Evolutionary conservation across 1,140 invertebrate genomes (phyloP).

Genomic region (Holcopasites calliopsidis): DNA sequence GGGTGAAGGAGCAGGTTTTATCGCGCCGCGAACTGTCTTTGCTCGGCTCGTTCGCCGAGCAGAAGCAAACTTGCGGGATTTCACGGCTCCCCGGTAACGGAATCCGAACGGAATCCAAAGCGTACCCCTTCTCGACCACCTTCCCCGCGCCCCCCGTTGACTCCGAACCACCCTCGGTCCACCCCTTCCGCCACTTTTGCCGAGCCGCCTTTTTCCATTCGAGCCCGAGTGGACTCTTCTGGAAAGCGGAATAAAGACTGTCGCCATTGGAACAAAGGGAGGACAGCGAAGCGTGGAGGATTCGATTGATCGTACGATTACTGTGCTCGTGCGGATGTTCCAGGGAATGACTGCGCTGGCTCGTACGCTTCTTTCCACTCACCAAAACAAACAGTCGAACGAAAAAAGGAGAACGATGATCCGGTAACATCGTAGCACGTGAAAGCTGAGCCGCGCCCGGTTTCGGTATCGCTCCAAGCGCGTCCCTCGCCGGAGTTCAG

Average conservation of each 20-base stretch:
- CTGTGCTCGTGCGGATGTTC: slow-evolving; percentile 36
- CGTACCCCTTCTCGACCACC: neutral
- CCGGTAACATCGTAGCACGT: neutral
- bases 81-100: slow-evolving; percentile 32
- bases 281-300: slow-evolving; percentile 30
- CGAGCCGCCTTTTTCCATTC: slow-evolving; percentile 36
- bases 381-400: slow-evolving; percentile 13
- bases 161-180: neutral
- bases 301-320: slow-evolving; percentile 51
- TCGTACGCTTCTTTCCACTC: slow-evolving; percentile 41
- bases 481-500: too few relatives aligned
- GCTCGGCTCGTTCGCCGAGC: slow-evolving; percentile 30
- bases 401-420: slow-evolving; percentile 34
- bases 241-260: slow-evolving; percentile 36
- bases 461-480: neutral
- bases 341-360: slow-evolving; percentile 24
- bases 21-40: slow-evolving; percentile 48
- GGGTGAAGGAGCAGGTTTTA: slow-evolving; percentile 57
- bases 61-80: slow-evolving; percentile 48
- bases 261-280: neutral
- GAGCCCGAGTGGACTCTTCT: slow-evolving; percentile 32
- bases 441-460: neutral
- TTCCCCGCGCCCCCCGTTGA: too few relatives aligned
- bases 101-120: slow-evolving; percentile 31
- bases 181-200: slow-evolving; percentile 3